Conservation (phyloP, 2,113 vertebrate species). For the Fregetta grallaria region DNA sequence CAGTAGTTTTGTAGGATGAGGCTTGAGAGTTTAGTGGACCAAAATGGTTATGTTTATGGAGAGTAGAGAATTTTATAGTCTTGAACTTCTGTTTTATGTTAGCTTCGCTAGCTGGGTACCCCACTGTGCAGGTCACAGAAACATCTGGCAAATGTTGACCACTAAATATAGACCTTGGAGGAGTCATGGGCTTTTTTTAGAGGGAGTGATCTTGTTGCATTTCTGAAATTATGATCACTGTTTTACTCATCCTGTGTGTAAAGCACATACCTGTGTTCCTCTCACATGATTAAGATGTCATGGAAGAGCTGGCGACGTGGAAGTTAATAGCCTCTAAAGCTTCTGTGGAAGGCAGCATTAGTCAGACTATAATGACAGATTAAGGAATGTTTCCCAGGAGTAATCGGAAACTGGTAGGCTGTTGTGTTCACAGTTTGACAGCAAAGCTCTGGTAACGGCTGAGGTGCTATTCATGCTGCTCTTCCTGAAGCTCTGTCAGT, state of each 20-base stretch:
- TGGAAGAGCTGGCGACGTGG: rapidly evolving
- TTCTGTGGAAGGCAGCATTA: slow-evolving; percentile 44
- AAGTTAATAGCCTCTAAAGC: not conserved
- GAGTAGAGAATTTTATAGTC: not conserved
- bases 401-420: slow-evolving; percentile 22
- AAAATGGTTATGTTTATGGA: not conserved
- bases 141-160: slow-evolving; percentile 24
- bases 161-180: slow-evolving; percentile 35
- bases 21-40: not conserved
- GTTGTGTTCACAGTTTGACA: not conserved
- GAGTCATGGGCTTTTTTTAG: slow-evolving; percentile 40
- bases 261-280: slow-evolving; percentile 18
- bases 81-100: not conserved
- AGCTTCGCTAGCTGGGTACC: not conserved
- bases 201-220: slow-evolving; percentile 25
- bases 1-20: not conserved
- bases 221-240: not conserved
- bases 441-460: not conserved
- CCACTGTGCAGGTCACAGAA: slow-evolving; percentile 3
- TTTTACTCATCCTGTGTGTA: slow-evolving; percentile 37
- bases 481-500: not conserved
- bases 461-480: not conserved
- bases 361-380: slow-evolving; percentile 41
- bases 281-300: slow-evolving; percentile 34
- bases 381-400: slow-evolving; percentile 47